These are phyloP conservation scores for Carposina sasakii DNA, from an alignment of 1,140 invertebrate species.

Conservation along the genomic window DNA sequence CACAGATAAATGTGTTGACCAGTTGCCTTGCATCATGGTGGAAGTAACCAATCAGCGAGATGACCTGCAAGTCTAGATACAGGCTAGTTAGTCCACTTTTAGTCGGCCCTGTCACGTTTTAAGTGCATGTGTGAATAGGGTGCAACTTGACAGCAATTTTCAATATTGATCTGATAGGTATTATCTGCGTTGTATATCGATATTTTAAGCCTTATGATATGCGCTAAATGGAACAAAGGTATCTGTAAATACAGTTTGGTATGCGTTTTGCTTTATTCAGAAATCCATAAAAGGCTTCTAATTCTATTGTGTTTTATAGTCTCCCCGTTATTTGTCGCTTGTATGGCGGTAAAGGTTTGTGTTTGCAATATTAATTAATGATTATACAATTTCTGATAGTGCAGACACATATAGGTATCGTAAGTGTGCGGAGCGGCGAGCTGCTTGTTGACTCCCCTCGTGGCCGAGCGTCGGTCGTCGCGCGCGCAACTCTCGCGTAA, in stretches of 20 bases:
- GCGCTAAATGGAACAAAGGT: too few species aligned
- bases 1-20: too few species aligned
- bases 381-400: constrained; percentile 57
- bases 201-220: too few species aligned
- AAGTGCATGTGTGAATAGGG: too few species aligned
- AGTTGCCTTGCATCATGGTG: constrained; percentile 32
- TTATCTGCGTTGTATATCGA: too few species aligned
- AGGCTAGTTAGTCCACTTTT: constrained; percentile 46
- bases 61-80: constrained; percentile 60
- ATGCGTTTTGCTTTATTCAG: too few species aligned
- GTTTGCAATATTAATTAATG: constrained; percentile 66
- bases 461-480: constrained; percentile 33
- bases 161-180: too few species aligned
- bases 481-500: constrained; percentile 60
- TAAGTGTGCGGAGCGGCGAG: constrained; percentile 34
- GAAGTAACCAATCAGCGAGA: constrained; percentile 63
- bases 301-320: constrained; percentile 45
- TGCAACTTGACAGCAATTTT: too few species aligned
- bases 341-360: constrained; percentile 49
- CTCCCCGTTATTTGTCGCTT: constrained; percentile 53
- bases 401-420: constrained; percentile 18
- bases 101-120: constrained; percentile 28
- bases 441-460: constrained; percentile 38
- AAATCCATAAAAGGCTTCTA: constrained; percentile 34
- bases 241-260: too few species aligned